phyloP scores from a whole-genome alignment of 2,888 invertebrate species.

The Aphrophora alni region DNA sequence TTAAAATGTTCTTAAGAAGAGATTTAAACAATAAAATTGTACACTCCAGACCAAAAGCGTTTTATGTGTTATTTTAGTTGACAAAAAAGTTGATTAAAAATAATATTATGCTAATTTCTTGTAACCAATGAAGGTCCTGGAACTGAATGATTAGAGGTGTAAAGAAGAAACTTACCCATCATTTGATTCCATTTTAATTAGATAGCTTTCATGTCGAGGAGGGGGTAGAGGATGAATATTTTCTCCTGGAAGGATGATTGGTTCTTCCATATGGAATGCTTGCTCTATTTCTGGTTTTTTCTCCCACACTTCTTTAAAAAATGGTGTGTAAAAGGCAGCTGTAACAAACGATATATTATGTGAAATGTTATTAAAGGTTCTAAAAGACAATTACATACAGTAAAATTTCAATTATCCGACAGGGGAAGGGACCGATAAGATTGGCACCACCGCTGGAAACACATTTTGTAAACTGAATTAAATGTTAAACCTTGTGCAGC shows the following conservation, averaged over 20 bases:
- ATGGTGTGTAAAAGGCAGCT: constrained; percentile 94
- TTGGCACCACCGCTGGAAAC: too few relatives aligned
- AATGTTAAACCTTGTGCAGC: too few relatives aligned
- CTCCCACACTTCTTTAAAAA: constrained; percentile 96
- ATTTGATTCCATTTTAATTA: constrained; percentile 63
- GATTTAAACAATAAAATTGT: too few relatives aligned
- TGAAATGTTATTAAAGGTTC: not conserved
- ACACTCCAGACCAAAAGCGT: too few relatives aligned
- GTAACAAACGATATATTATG: constrained; percentile 56
- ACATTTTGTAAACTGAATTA: too few relatives aligned
- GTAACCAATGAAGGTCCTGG: too few relatives aligned
- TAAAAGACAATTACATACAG: not conserved
- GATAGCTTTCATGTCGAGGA: constrained; percentile 79
- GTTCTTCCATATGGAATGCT: constrained; percentile 87
- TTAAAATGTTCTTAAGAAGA: too few relatives aligned
- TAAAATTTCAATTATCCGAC: not conserved
- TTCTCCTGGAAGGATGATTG: constrained; percentile 63
- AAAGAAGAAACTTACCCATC: constrained; percentile 50
- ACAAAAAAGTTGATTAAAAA: too few relatives aligned
- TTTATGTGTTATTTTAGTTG: too few relatives aligned
- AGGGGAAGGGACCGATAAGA: too few relatives aligned
- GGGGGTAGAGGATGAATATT: constrained; percentile 72
- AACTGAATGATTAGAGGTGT: too few relatives aligned
- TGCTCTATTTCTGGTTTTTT: constrained; percentile 94
- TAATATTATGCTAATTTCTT: too few relatives aligned